Evolutionary conservation across 2,113 vertebrate genomes (phyloP).

Genomic region (Eulemur macaco): DNA sequence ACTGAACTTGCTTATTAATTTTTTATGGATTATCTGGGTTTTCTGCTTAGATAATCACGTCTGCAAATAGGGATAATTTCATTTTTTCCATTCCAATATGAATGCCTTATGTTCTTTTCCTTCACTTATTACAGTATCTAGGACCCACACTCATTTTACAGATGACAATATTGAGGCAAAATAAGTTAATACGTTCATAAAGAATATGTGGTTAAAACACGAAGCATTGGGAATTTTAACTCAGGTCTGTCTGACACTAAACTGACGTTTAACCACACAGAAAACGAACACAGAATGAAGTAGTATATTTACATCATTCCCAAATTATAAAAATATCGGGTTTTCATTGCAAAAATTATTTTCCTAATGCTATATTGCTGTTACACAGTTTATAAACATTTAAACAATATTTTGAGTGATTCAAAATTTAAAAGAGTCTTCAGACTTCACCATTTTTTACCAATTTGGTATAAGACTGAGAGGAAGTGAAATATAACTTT

Average conservation of each 20-base stretch:
- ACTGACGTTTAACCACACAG: background rate
- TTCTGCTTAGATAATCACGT: background rate
- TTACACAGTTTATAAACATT: background rate
- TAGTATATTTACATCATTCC: background rate
- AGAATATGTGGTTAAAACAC: background rate
- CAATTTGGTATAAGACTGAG: background rate
- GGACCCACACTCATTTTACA: accelerated
- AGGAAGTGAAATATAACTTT: background rate
- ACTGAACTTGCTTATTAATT: background rate
- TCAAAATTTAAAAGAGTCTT: background rate
- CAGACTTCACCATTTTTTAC: background rate
- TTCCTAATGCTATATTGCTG: background rate
- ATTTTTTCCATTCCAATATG: background rate
- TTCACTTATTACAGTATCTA: background rate
- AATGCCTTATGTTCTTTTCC: background rate
- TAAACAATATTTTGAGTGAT: background rate
- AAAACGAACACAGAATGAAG: background rate
- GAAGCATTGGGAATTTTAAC: background rate
- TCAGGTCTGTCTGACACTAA: background rate
- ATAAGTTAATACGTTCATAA: background rate
- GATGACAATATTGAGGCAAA: background rate
- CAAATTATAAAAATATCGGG: background rate
- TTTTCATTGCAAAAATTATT: background rate
- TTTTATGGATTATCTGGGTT: background rate
- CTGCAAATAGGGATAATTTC: background rate